A percentile compares a stretch with the other conserved stretches of the same genome.
Conservation (phyloP, 1,140 invertebrate genomes). For the Elysia chlorotica region DNA sequence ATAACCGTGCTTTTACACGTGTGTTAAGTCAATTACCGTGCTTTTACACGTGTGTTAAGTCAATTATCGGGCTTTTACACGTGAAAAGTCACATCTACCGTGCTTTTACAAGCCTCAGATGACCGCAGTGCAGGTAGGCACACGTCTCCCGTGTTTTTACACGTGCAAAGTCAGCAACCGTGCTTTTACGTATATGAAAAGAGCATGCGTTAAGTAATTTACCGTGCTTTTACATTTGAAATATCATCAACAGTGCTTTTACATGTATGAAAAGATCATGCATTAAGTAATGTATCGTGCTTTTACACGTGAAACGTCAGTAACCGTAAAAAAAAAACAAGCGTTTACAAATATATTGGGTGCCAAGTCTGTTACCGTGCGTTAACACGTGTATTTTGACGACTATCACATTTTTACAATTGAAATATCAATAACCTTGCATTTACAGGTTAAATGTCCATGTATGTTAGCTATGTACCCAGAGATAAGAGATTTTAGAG, state of each 20-base stretch:
- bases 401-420: background rate
- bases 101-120: background rate
- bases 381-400: background rate
- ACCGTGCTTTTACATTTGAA: background rate
- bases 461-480: too few species aligned
- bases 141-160: background rate
- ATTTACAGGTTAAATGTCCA: too few species aligned
- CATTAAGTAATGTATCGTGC: too few species aligned
- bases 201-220: background rate
- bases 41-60: too few species aligned
- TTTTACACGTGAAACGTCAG: background rate
- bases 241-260: too few species aligned
- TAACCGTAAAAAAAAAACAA: background rate
- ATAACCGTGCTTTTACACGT: too few species aligned
- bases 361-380: background rate
- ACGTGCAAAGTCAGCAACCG: background rate
- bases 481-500: too few species aligned
- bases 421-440: too few species aligned
- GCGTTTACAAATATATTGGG: too few species aligned
- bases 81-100: too few species aligned
- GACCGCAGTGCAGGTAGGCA: constrained; percentile 5
- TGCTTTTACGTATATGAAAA: background rate
- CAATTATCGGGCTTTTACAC: background rate
- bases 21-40: too few species aligned
- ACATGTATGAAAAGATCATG: too few species aligned